Base-by-base conservation (phyloP, 2,113 vertebrate genomes). In the Mohoua ochrocephala region DNA sequence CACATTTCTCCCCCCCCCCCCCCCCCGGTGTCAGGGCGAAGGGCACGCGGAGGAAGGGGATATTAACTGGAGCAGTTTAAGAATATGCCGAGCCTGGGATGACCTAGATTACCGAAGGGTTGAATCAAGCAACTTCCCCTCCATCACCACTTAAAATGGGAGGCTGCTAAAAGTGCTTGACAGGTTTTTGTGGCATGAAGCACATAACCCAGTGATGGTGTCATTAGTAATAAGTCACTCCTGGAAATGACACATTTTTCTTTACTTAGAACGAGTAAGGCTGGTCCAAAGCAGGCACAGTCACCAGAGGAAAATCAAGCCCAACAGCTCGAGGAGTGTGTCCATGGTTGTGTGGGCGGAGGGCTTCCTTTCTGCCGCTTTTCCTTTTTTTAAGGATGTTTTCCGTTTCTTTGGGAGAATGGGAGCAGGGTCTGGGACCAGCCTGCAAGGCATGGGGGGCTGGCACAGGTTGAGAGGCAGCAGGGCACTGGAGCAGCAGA, bases 231-330 rank as follows among this genome's bases (percentile, higher is more conserved):
- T 97, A 97, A 96, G 95, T 96, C 96, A 95, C 92, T 91, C 84
- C 90, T 97, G 96, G 94, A 96, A 97, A 97, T 97, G 96, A 97
- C 95, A 97, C 94, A 49, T 97, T 97, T 97, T 94, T 92, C 96
- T 97, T 97, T 97, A 95, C 96, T 96, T 97, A 96, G 97, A 97
- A 96, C 67, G 9, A 93, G 95, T 94, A 47, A 91, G 91, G 54
- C 95, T 84, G 78, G 81, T 96, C 90, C 91, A 74, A 91, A 74
- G 91, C 70, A 94, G 86, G 74, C 90, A 89, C 39, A 90, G 89
- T 96, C 95, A 96, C 89, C 30, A 10, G 60, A 89, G 86, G 92
- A 94, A 97, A 97, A 97, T 95, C 84, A 94, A 93, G 84, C 84
- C 74, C 54, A 90, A 68, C 95, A 90, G 64, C 84, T 89, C 7